Evolutionary conservation across 2,888 invertebrate species (phyloP), one percentile per base, ranked within the genome.

Genomic region (Euzophera pinguis): DNA sequence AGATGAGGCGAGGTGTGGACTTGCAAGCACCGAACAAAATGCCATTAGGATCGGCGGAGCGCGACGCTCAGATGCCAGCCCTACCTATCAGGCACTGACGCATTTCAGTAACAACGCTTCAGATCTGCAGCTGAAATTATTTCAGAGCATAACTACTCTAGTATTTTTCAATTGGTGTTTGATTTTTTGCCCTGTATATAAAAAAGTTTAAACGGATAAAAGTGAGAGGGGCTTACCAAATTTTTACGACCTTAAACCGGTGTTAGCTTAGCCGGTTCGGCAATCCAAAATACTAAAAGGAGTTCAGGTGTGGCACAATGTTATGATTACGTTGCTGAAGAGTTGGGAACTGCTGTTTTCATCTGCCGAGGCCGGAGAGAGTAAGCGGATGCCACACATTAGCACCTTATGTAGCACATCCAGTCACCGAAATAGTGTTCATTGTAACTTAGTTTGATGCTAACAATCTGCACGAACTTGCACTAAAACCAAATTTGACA

Each of bases 281-380:
- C 8, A 7, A 6, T 7, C 8, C 13, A 38, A 13, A 8, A 7
- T 13, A 13, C 7, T 1, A 13, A 1, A 12, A 29, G 5, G 43
- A 29, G 1, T 13, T 17, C 29, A 3, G n/a, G n/a, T n/a, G n/a
- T n/a, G 35, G 6, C 8, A 2, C 5, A 8, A 22, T 37, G 37
- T 14, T 9, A 50, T 50, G 50, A 50, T 50, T 1, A 41, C 42
- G n/a, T 35, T 50, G 34, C 22, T 50, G 56, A 84, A 80, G 63
- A 62, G 74, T 35, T 78, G 75, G 62, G 82, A 82, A 59, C 70
- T 65, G 53, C 53, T 78, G 51, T 58, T 79, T 51, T 53, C 47
- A 13, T 3, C 8, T 7, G 3, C 43, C 8, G 29, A 13, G 27
- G 8, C 12, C 14, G 29, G 43, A 27, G 43, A 43, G 43, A 43